Percentiles rank a stretch among this genome's conserved stretches.
These are phyloP conservation scores for Platyrinchus mystaceus DNA, from an alignment of 2,797 vertebrate species.

Conservation along the genomic window DNA sequence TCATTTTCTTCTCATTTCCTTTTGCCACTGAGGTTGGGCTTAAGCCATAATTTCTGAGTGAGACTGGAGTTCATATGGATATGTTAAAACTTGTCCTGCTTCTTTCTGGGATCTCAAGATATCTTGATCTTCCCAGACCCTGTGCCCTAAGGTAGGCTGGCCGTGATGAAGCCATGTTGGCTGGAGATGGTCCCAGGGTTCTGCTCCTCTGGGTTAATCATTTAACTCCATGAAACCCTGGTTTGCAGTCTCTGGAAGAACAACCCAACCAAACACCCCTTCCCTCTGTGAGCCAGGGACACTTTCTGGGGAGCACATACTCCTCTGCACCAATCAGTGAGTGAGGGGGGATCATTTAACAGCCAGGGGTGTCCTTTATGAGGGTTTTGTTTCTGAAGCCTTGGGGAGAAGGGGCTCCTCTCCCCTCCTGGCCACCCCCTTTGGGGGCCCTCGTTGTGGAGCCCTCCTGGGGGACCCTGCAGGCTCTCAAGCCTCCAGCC, in stretches of 20 bases:
- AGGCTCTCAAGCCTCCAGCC: conserved; percentile 58
- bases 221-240: background rate
- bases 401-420: background rate
- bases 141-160: rapidly evolving
- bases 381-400: background rate
- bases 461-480: background rate
- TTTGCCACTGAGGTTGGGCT: background rate
- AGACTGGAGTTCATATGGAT: background rate
- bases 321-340: background rate
- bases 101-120: background rate
- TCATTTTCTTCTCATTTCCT: background rate
- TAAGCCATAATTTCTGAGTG: background rate
- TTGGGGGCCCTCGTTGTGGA: background rate
- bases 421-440: background rate
- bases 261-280: background rate
- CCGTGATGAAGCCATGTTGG: background rate
- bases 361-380: background rate
- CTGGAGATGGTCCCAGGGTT: background rate
- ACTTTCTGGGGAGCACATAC: background rate
- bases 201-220: background rate
- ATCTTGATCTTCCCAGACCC: background rate
- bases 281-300: background rate
- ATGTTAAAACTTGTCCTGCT: background rate
- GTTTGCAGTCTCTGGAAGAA: background rate
- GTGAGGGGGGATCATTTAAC: background rate